Conservation (phyloP, 2,797 vertebrate species). For the Echeneis naucrates region DNA sequence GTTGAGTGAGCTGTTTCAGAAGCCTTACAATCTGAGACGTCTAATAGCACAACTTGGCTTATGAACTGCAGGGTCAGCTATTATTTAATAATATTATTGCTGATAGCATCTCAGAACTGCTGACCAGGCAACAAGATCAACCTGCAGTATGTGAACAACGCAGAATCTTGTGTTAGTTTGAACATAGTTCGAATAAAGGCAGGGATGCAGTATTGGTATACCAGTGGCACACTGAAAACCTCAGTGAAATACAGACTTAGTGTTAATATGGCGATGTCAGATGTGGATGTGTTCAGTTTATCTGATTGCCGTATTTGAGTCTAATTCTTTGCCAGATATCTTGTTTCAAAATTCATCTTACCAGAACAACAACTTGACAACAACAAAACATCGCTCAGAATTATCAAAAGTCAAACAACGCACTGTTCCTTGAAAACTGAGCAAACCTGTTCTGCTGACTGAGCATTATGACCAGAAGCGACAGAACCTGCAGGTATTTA, state of each 20-base stretch:
- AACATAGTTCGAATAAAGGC: too few species aligned
- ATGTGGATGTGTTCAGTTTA: too few species aligned
- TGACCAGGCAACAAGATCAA: constrained; percentile 16
- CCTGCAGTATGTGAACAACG: constrained; percentile 21
- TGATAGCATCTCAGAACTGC: constrained; percentile 18
- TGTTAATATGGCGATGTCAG: too few species aligned
- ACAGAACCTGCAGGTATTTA: neutral
- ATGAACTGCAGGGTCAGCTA: constrained; percentile 39
- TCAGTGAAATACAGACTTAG: too few species aligned
- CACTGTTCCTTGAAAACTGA: neutral
- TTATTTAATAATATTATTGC: constrained; percentile 38
- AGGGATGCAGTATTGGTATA: too few species aligned
- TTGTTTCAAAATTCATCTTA: too few species aligned
- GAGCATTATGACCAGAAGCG: neutral
- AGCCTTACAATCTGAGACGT: constrained; percentile 19
- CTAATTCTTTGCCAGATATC: too few species aligned
- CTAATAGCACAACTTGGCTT: constrained; percentile 26
- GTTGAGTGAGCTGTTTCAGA: constrained; percentile 33
- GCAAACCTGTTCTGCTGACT: neutral
- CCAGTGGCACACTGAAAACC: too few species aligned
- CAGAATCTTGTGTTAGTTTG: constrained; percentile 3
- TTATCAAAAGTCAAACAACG: neutral
- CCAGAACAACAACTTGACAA: neutral
- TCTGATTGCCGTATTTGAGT: too few species aligned
- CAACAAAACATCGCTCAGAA: neutral